Evolutionary conservation across 2,888 invertebrate species (phyloP), one percentile per base, ranked within the genome.

Genomic region (Horisme vitalbata): DNA sequence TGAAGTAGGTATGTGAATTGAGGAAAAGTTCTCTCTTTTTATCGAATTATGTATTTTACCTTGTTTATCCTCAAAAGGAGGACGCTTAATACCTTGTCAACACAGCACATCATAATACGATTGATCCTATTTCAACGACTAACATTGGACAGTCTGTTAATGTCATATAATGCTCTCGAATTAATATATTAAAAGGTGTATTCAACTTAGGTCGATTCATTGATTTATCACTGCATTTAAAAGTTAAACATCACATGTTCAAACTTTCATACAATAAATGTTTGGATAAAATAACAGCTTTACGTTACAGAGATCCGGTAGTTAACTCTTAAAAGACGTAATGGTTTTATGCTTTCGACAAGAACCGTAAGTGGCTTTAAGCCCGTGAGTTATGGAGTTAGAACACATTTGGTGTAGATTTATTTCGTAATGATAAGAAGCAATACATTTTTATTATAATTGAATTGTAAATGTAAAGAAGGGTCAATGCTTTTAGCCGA

Each of bases 401-500:
- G 37, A 56, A 52, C 36, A 26, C 41, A 44, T 51, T 57, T 48
- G 44, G 51, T 46, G 26, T 33, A 48, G 43, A 51, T 56, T 47
- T 53, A 56, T 52, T 43, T 15, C 34, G 50, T 44, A 41, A 39
- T 41, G 45, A 53, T 51, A 37, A 33, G 48, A 41, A 48, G 43
- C 32, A 30, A 36, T 32, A 20, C 8, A 32, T 32, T 27, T 10
- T 4, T 11, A 26, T 11, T 26, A 11, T 57, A 59, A 61, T 65
- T 63, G 38, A 61, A 59, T 66, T 62, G 59, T 60, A 39, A 47
- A 65, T 55, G 50, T 45, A 57, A 41, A 47, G 54, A 51, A 44
- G 61, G 69, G 67, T 71, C 66, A 72, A 68, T 65, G 70, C 62
- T 71, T 69, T 73, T 57, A 71, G 59, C n/a, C n/a, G n/a, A 38